phyloP scores from a whole-genome alignment of 2,888 invertebrate genomes.

The Ceramica pisi region DNA sequence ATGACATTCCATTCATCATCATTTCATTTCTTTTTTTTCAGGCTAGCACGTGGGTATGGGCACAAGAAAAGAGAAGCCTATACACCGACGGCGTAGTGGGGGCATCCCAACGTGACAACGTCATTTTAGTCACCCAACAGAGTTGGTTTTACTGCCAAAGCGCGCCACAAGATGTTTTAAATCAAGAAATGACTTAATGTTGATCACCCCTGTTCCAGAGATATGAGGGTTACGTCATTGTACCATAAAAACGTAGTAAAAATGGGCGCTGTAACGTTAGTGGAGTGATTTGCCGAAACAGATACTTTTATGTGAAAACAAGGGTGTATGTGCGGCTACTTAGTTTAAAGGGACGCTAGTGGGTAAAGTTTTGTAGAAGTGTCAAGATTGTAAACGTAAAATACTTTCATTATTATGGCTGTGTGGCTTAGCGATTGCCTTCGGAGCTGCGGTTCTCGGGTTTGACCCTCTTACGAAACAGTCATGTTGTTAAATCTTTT shows the following conservation, averaged over 20 bases:
- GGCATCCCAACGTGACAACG: too few relatives aligned
- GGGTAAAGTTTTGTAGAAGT: neutral
- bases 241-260: conserved; percentile 59
- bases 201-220: conserved; percentile 38
- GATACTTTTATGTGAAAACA: conserved; percentile 30
- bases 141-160: too few relatives aligned
- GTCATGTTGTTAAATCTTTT: too few relatives aligned
- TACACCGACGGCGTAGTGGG: too few relatives aligned
- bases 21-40: too few relatives aligned
- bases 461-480: neutral
- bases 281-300: conserved; percentile 48
- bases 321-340: conserved; percentile 2
- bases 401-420: neutral
- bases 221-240: conserved; percentile 54
- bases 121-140: too few relatives aligned
- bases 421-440: neutral
- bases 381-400: neutral
- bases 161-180: too few relatives aligned
- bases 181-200: neutral
- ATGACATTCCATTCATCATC: too few relatives aligned
- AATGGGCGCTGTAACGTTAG: conserved; percentile 42
- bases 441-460: neutral
- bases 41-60: too few relatives aligned
- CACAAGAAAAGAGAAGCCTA: too few relatives aligned
- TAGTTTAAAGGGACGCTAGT: neutral